Evolutionary conservation across 37 sponge, comb jelly and placozoan genomes (phyloP).

Genomic region (Lycopodina hypogea): DNA sequence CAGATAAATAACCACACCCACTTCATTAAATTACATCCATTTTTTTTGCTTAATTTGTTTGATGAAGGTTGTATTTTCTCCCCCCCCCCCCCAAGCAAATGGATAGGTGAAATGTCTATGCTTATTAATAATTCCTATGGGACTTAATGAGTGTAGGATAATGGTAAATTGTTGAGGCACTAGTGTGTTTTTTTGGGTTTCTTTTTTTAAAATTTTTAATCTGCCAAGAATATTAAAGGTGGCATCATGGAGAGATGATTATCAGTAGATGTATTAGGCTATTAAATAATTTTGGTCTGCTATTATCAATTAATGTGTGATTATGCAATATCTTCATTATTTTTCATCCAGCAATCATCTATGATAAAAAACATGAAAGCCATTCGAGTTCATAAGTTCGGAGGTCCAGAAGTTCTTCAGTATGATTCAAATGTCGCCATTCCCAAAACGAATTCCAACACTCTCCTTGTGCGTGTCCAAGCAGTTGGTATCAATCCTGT

Average conservation of each 20-base stretch:
- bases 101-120: too few relatives aligned
- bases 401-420: slow-evolving; percentile 80
- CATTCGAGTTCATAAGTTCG: slow-evolving; percentile 75
- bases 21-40: too few relatives aligned
- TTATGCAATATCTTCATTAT: not conserved
- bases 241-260: not conserved
- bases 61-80: too few relatives aligned
- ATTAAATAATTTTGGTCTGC: too few relatives aligned
- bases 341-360: not conserved
- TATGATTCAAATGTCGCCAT: slow-evolving; percentile 52
- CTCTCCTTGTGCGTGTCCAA: slow-evolving; percentile 69
- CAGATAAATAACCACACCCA: not conserved
- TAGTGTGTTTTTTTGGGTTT: not conserved
- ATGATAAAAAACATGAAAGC: slow-evolving; percentile 67
- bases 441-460: slow-evolving; percentile 36
- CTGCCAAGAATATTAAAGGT: not conserved
- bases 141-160: too few relatives aligned
- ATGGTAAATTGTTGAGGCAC: not conserved
- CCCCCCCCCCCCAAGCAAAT: too few relatives aligned
- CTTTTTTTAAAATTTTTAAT: not conserved
- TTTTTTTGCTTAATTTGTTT: too few relatives aligned
- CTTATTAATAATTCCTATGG: too few relatives aligned
- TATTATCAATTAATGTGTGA: too few relatives aligned
- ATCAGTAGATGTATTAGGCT: too few relatives aligned
- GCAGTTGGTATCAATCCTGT: slow-evolving; percentile 88